These are phyloP conservation scores for Gavialis gangeticus DNA, from an alignment of 2,113 vertebrate genomes.

Conservation along the genomic window DNA sequence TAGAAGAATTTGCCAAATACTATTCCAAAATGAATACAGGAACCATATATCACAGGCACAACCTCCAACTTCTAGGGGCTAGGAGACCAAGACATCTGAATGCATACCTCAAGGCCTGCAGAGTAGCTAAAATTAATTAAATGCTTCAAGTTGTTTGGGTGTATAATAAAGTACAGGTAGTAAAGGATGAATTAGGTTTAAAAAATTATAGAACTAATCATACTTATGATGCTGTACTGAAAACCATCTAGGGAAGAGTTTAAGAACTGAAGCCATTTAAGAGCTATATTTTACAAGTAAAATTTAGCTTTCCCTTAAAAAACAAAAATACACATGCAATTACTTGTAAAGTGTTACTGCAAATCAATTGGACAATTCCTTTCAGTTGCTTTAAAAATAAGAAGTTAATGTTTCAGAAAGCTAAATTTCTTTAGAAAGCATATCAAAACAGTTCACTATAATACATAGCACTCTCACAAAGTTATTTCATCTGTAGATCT, in stretches of 20 bases:
- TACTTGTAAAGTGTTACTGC: conserved; percentile 18
- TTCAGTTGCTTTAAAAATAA: background rate
- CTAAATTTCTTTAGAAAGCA: background rate
- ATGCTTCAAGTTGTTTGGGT: conserved; percentile 22
- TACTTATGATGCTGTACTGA: conserved; percentile 15
- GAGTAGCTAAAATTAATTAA: conserved; percentile 58
- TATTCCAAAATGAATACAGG: background rate
- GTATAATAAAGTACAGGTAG: conserved; percentile 11
- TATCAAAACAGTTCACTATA: background rate
- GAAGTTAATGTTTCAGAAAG: background rate
- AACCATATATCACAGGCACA: background rate
- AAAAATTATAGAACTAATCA: background rate
- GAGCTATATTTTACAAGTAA: background rate
- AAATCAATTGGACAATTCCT: background rate
- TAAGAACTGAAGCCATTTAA: conserved; percentile 2
- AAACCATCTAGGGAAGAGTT: conserved; percentile 15
- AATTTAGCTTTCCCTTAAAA: background rate
- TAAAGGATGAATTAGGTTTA: conserved; percentile 29
- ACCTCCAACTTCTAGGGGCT: conserved; percentile 17
- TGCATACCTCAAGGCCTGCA: conserved; percentile 1
- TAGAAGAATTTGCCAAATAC: conserved; percentile 8
- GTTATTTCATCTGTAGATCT: background rate
- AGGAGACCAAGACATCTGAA: background rate
- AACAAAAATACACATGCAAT: conserved; percentile 30
- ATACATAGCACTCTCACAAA: background rate